Conservation (phyloP, 2,797 vertebrate species). For the Crax fasciolata region DNA sequence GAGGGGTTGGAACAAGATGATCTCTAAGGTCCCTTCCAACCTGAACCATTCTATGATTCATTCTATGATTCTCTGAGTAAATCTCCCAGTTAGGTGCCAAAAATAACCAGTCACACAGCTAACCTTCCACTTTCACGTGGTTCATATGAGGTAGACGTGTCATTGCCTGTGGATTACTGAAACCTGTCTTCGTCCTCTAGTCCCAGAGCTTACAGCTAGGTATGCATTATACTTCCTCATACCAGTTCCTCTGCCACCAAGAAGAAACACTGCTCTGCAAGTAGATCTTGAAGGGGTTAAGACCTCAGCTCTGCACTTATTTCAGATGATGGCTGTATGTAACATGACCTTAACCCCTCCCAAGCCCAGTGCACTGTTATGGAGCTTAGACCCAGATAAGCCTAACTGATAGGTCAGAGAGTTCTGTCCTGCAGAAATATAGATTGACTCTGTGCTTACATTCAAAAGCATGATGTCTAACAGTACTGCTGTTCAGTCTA, state of each 20-base stretch:
- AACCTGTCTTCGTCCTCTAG: background rate
- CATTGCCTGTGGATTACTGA: background rate
- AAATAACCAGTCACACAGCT: background rate
- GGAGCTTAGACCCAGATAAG: background rate
- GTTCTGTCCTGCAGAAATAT: background rate
- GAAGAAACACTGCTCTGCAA: background rate
- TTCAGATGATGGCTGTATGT: background rate
- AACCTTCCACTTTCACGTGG: background rate
- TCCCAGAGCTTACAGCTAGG: background rate
- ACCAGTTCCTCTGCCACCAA: background rate
- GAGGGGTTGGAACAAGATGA: no score
- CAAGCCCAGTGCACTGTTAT: background rate
- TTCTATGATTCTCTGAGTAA: background rate
- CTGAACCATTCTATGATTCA: no score
- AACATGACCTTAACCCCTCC: background rate
- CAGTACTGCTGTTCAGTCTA: background rate
- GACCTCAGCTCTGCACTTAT: background rate
- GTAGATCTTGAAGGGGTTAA: slow-evolving; percentile 3
- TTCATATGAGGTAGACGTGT: background rate
- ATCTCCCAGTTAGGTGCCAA: background rate
- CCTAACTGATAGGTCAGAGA: background rate
- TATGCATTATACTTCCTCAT: background rate
- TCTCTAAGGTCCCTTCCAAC: no score
- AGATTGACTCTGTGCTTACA: background rate
- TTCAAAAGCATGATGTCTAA: background rate